Evolutionary conservation across 1,140 invertebrate genomes (phyloP), one percentile per base, ranked within the genome.

Genomic region (Orchesella cincta): DNA sequence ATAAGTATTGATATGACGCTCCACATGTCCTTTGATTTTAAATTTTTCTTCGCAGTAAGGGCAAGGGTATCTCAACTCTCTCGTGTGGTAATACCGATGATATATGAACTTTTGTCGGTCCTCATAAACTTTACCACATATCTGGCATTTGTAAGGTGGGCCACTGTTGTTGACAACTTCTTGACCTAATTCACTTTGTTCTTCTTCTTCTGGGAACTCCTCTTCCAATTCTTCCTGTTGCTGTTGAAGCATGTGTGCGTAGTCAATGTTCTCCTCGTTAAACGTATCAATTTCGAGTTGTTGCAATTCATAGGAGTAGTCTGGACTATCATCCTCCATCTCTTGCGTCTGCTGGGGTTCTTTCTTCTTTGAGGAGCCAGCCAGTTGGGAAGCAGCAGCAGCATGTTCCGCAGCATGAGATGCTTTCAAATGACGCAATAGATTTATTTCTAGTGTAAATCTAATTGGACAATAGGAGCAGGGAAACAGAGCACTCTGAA

Each of bases 21-120:
- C 71, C 1, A 73, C 20, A 26, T 73, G 71, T 3, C 35, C 34
- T 23, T 51, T 73, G n/a, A 73, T 46, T 73, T 73, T 73, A 26
- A 73, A 73, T 28, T 73, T 73, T 46, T 73, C 71, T 2, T 31
- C 34, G 29, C 71, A 73, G 8, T 12, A 26, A 5, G 71, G 39
- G 28, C 71, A 73, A 26, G 39, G 8, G 36, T 73, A 73, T 14
- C 39, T 3, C 2, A 23, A 36, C 23, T 73, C 71, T 16, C 71
- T 36, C 35, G 46, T 2, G 28, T 73, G 71, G 28, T 73, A 73
- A 28, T 73, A 73, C 34, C 71, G 71, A 23, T 73, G 71, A 26
- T 73, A 73, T 39, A 73, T 26, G 35, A 36, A 73, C 35, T 73
- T 73, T 23, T 73, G 71, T 5, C 71, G 71, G 26, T 36, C 28